These are phyloP conservation scores for Archaeoteleia sp. DNA, from an alignment of 2,888 invertebrate genomes.

Conservation along the genomic window DNA sequence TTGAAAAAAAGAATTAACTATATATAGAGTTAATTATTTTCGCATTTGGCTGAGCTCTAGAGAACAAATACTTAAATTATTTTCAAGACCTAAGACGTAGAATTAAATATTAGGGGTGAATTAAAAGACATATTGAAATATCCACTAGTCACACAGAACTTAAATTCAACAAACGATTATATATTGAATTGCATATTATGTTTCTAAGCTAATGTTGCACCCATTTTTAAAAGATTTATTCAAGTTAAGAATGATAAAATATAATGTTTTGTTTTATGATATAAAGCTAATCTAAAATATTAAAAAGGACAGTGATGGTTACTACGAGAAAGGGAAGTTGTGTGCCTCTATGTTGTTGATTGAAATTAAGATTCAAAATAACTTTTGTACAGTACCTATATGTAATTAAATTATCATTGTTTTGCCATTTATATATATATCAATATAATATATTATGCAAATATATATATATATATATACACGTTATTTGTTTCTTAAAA, in stretches of 20 bases:
- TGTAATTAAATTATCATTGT: slow-evolving; percentile 3
- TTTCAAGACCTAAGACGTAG: too few species aligned
- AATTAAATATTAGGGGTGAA: too few species aligned
- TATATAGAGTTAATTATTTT: too few species aligned
- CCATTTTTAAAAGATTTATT: slow-evolving; percentile 9
- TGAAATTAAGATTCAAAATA: slow-evolving; percentile 12
- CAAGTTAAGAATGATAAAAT: slow-evolving; percentile 7
- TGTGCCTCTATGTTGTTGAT: slow-evolving; percentile 14
- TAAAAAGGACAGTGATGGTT: not conserved
- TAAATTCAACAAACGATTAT: slow-evolving; percentile 1
- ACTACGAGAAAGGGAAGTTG: slow-evolving; percentile 1
- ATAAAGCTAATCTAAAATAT: slow-evolving; percentile 2
- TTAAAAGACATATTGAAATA: too few species aligned
- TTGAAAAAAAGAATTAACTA: too few species aligned
- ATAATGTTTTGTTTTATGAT: slow-evolving; percentile 1
- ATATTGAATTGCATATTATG: slow-evolving; percentile 2
- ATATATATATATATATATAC: slow-evolving; percentile 8
- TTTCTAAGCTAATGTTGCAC: slow-evolving; percentile 6
- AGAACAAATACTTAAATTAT: too few species aligned
- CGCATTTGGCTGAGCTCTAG: too few species aligned
- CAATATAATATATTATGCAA: not conserved
- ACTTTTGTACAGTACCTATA: slow-evolving; percentile 5
- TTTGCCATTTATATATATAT: slow-evolving; percentile 25
- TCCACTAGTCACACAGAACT: not conserved
- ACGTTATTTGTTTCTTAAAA: not conserved